Conservation (phyloP, 2,797 vertebrate species). For the Falco berigora region DNA sequence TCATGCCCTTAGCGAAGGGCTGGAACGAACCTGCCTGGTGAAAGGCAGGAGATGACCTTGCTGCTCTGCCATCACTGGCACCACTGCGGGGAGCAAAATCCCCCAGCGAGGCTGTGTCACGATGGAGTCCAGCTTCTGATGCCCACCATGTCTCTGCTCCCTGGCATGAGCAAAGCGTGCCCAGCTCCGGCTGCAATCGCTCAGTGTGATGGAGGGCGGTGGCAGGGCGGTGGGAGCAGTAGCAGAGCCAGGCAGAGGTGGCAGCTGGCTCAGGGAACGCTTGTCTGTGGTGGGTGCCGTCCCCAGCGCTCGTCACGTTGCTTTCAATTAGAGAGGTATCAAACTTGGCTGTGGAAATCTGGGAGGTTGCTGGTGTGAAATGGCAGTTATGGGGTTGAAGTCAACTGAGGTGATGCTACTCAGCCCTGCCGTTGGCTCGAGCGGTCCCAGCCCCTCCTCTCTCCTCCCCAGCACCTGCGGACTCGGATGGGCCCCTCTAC, state of each 20-base stretch:
- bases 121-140: not conserved
- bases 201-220: not conserved
- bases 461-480: constrained; percentile 34
- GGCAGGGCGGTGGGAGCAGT: not conserved
- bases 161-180: not conserved
- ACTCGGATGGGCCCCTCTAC: constrained; percentile 78
- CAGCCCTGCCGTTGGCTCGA: not conserved
- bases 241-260: not conserved
- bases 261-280: not conserved
- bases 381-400: not conserved
- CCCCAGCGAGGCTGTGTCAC: not conserved
- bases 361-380: not conserved
- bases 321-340: not conserved
- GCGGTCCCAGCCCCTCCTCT: not conserved
- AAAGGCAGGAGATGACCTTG: not conserved
- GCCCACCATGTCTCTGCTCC: not conserved
- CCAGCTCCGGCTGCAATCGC: not conserved
- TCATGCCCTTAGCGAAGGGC: not conserved
- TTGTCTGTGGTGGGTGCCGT: not conserved
- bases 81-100: rapidly evolving
- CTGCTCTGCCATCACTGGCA: not conserved
- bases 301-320: not conserved
- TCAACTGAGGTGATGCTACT: not conserved
- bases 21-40: not conserved
- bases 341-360: not conserved